phyloP scores from a whole-genome alignment of 2,888 invertebrate genomes.

The Pseudoips prasinana region DNA sequence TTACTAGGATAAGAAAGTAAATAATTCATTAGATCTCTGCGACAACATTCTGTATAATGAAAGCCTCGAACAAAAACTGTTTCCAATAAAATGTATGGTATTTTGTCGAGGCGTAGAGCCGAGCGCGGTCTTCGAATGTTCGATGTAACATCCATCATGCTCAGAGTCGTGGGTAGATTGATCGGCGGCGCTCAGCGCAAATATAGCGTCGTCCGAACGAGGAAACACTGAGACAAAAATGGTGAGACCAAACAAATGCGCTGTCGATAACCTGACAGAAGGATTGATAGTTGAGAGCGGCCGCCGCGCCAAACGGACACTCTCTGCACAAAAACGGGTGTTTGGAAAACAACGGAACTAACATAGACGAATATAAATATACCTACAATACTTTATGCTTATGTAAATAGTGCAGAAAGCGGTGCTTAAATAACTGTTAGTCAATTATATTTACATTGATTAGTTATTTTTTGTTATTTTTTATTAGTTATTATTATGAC shows the following conservation, averaged over 20 bases:
- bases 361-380: too few relatives aligned
- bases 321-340: slow-evolving; percentile 23
- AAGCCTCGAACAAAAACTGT: slow-evolving; percentile 42
- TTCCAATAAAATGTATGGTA: slow-evolving; percentile 58
- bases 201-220: slow-evolving; percentile 44
- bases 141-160: slow-evolving; percentile 68
- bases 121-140: slow-evolving; percentile 47
- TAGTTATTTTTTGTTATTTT: too few relatives aligned
- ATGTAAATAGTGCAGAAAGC: too few relatives aligned
- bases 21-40: slow-evolving; percentile 61
- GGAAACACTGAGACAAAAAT: slow-evolving; percentile 73
- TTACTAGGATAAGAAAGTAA: slow-evolving; percentile 49
- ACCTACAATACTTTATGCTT: too few relatives aligned
- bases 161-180: slow-evolving; percentile 69
- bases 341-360: too few relatives aligned
- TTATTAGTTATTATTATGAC: too few relatives aligned
- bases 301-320: slow-evolving; percentile 18
- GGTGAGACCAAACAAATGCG: slow-evolving; percentile 77
- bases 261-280: slow-evolving; percentile 76
- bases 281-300: slow-evolving; percentile 69
- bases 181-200: slow-evolving; percentile 54
- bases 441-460: too few relatives aligned
- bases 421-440: too few relatives aligned
- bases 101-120: slow-evolving; percentile 45
- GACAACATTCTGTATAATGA: slow-evolving; percentile 54